A percentile compares a stretch with the other conserved stretches of the same genome.
phyloP scores from a whole-genome alignment of 2,888 invertebrate species.

The Parnassius apollo region DNA sequence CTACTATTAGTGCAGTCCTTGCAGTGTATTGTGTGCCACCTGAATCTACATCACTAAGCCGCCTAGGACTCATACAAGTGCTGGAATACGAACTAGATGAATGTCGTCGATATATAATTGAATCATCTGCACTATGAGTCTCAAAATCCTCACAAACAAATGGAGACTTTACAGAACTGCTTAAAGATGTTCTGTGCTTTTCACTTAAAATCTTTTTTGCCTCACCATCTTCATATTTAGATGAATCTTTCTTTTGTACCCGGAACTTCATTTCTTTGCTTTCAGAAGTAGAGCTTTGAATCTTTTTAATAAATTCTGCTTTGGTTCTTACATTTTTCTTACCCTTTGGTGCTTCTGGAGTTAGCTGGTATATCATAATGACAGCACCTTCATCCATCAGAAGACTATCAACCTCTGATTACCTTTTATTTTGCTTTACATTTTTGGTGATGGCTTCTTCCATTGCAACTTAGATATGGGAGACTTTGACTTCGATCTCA shows the following conservation, averaged over 20 bases:
- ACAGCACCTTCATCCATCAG: constrained; percentile 93
- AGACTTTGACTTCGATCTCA: constrained; percentile 59
- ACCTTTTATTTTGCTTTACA: constrained; percentile 77
- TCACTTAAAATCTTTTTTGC: constrained; percentile 58
- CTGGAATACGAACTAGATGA: constrained; percentile 92
- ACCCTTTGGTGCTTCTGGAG: constrained; percentile 77
- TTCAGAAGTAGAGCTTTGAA: constrained; percentile 75
- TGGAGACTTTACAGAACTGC: constrained; percentile 73
- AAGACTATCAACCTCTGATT: constrained; percentile 87
- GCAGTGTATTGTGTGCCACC: constrained; percentile 39
- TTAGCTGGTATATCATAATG: constrained; percentile 91
- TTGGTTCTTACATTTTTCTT: constrained; percentile 76
- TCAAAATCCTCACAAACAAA: constrained; percentile 83
- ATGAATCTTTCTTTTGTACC: constrained; percentile 71
- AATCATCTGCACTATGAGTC: constrained; percentile 85
- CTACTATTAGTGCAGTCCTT: constrained; percentile 38
- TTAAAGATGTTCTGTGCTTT: constrained; percentile 63
- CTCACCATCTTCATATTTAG: constrained; percentile 59
- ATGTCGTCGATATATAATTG: constrained; percentile 90
- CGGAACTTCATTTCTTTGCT: constrained; percentile 74
- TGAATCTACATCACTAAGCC: constrained; percentile 78
- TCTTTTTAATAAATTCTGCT: constrained; percentile 83
- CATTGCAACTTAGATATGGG: constrained; percentile 63
- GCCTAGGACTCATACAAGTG: constrained; percentile 83
- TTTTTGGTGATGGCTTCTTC: constrained; percentile 73